phyloP scores from a whole-genome alignment of 2,888 invertebrate genomes.

The Pocota personata region DNA sequence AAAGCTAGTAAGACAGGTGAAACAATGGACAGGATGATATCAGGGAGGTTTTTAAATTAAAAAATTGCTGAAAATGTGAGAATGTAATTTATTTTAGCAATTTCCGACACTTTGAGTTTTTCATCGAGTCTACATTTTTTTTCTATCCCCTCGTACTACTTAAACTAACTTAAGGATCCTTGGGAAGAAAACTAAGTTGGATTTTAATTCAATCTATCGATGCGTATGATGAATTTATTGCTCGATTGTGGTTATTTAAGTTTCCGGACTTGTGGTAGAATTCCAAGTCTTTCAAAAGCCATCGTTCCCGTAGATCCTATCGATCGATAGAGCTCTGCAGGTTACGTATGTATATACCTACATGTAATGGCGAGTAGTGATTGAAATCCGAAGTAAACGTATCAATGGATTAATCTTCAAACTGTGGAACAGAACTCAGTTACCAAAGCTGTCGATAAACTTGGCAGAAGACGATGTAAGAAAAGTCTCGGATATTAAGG shows the following conservation, averaged over 20 bases:
- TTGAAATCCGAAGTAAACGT: no score
- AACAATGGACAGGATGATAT: constrained; percentile 61
- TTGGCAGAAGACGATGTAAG: no score
- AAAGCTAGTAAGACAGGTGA: constrained; percentile 64
- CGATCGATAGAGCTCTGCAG: no score
- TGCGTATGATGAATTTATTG: not conserved
- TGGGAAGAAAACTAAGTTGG: not conserved
- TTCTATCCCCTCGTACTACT: not conserved
- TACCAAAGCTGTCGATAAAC: no score
- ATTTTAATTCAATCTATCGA: not conserved
- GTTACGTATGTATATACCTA: no score
- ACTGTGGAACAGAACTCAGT: no score
- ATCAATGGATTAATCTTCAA: no score
- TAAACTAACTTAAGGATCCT: not conserved
- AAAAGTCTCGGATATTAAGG: no score
- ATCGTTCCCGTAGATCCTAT: no score
- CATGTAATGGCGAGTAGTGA: no score
- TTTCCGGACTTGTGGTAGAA: no score
- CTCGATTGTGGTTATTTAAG: not conserved
- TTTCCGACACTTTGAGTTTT: constrained; percentile 36
- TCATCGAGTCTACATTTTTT: not conserved
- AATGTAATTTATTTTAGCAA: constrained; percentile 70
- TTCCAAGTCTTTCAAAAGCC: no score
- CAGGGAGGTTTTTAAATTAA: constrained; percentile 71
- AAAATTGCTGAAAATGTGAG: constrained; percentile 67